A percentile compares a stretch with the other conserved stretches of the same genome.
Conservation (phyloP, 2,113 vertebrate species). For the Azemiops feae region DNA sequence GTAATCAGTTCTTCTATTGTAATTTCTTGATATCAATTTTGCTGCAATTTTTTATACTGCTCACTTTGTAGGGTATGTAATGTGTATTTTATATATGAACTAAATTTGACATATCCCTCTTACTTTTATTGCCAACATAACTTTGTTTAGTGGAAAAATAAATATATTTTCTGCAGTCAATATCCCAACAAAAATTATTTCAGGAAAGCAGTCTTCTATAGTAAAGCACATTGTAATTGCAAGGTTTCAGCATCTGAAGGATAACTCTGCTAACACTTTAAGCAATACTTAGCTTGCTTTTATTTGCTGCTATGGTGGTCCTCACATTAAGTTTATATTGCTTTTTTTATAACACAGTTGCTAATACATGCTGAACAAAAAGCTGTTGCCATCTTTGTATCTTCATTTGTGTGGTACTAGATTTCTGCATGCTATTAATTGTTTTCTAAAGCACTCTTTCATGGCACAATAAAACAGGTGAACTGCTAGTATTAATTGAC, state of each 20-base stretch:
- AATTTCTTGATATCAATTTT: background rate
- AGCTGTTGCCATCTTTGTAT: conserved; percentile 38
- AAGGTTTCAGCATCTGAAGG: conserved; percentile 10
- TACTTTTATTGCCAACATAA: conserved; percentile 44
- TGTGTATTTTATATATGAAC: background rate
- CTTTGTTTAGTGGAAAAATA: conserved; percentile 51
- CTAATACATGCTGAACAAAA: conserved; percentile 38
- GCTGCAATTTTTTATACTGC: background rate
- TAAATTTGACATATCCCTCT: conserved; percentile 35
- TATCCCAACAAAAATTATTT: conserved; percentile 54
- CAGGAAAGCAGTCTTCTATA: conserved; percentile 56
- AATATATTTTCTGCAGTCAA: conserved; percentile 54
- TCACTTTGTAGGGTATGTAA: background rate
- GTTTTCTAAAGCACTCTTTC: conserved; percentile 20
- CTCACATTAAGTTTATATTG: conserved; percentile 51
- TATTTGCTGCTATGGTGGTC: conserved; percentile 61
- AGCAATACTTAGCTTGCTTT: conserved; percentile 58
- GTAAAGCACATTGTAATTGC: conserved; percentile 22
- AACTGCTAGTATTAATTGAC: background rate
- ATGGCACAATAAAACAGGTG: conserved; percentile 14
- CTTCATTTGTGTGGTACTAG: conserved; percentile 3
- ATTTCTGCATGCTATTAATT: conserved; percentile 24
- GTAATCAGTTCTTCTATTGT: no score
- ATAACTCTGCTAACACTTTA: conserved; percentile 59
- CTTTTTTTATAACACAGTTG: conserved; percentile 50